Evolutionary conservation across 2,113 vertebrate species (phyloP), one percentile per base, ranked within the genome.

Genomic region (Coturnix japonica): DNA sequence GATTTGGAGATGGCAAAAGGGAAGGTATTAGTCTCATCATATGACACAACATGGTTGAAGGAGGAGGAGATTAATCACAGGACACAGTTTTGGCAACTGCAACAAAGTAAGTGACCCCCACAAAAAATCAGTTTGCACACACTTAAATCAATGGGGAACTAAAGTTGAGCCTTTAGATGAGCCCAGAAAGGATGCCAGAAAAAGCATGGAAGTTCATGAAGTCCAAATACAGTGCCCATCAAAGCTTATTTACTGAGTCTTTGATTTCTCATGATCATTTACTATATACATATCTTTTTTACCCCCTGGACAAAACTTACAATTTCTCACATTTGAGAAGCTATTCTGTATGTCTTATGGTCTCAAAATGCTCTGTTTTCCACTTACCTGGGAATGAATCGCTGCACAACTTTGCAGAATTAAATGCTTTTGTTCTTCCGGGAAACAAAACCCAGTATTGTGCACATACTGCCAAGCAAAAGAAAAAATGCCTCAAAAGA

Each of bases 351-450:
- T 81, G 57, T 57, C 53, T 90, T 57, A 67, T 49, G 44, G 73
- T 78, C 61, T 63, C 60, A 28, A 26, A 63, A 37, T 61, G n/a
- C 44, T 22, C 72, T 76, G 26, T 4, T 86, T 90, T 95, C 35
- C 22, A 21, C 31, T 91, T 93, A 95, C 63, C 81, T 94, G 41
- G 49, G 90, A 95, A 86, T 81, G 65, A 88, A 75, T 88, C 86
- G 88, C 73, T 78, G 49, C 37, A 72, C 39, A 78, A 91, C 69
- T 71, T 9, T 73, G 28, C 51, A 91, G 39, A 89, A 89, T 49
- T 81, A 66, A 87, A 37, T 85, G 9, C 8, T 64, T 86, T 82
- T 81, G 26, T 81, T 20, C 39, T 86, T 94, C 88, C 86, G 86
- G 49, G 63, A 93, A 93, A 75, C 71, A 46, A 81, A 91, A 82